Evolutionary conservation across 2,113 vertebrate genomes (phyloP).

Genomic region (Capreolus pygargus): DNA sequence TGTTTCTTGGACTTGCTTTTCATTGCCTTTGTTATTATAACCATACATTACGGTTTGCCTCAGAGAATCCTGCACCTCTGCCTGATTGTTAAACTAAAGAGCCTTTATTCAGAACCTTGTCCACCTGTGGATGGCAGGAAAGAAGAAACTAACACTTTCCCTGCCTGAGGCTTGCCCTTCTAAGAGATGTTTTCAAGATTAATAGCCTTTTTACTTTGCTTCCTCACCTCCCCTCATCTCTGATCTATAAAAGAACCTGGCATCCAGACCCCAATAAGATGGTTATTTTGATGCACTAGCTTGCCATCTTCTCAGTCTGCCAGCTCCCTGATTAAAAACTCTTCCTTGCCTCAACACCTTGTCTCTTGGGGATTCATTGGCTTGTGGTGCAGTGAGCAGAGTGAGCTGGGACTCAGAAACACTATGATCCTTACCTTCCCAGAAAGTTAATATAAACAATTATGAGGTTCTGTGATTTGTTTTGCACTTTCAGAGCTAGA

Average conservation of each 20-base stretch:
- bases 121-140: neutral
- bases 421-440: neutral
- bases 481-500: constrained; percentile 14
- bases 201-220: neutral
- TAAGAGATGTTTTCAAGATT: neutral
- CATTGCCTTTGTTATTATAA: neutral
- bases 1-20: neutral
- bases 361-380: neutral
- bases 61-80: neutral
- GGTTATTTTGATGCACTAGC: neutral
- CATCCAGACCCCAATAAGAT: neutral
- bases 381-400: neutral
- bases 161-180: neutral
- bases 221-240: neutral
- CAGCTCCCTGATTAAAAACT: neutral
- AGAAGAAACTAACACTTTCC: neutral
- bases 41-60: neutral
- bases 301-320: neutral
- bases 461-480: neutral
- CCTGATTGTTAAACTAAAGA: neutral
- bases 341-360: neutral
- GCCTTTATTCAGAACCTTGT: neutral
- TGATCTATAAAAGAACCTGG: neutral
- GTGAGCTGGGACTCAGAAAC: neutral
- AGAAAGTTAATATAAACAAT: constrained; percentile 17